A percentile compares a stretch with the other conserved stretches of the same genome.
Conservation (phyloP, 2,113 vertebrate genomes). For the Pristiophorus japonicus region DNA sequence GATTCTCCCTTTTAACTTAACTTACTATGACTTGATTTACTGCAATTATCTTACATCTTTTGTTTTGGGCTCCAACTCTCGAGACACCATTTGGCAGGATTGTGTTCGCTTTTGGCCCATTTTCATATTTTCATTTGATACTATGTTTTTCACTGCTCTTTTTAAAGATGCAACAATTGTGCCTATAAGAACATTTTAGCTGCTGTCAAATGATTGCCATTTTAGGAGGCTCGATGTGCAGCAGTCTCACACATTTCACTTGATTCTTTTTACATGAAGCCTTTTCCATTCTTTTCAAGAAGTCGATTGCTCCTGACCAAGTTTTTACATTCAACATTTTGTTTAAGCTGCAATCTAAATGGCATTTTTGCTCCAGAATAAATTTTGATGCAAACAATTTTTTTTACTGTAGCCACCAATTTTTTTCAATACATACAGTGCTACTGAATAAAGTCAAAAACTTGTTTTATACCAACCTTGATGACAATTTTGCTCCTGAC, state of each 20-base stretch:
- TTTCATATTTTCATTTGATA: not conserved
- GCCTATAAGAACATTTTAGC: not conserved
- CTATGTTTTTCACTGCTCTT: not conserved
- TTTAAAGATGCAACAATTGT: not conserved
- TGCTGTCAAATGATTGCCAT: not conserved
- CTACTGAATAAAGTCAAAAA: not conserved
- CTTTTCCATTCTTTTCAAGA: not conserved
- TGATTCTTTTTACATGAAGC: not conserved
- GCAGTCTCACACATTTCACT: not conserved
- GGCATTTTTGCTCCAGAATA: not conserved
- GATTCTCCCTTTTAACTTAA: not conserved
- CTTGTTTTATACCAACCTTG: not conserved
- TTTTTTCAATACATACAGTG: not conserved
- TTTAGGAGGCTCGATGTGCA: not conserved
- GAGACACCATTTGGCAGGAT: not conserved
- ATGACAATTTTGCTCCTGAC: not conserved
- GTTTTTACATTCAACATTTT: not conserved
- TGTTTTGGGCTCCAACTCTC: not conserved
- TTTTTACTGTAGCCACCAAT: not conserved
- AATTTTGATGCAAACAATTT: not conserved
- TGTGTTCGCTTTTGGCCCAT: not conserved
- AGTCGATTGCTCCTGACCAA: not conserved
- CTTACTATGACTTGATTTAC: not conserved
- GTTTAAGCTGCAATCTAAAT: not conserved
- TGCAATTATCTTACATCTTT: not conserved